A percentile compares a stretch with the other conserved stretches of the same genome.
Conservation (phyloP, 2,113 vertebrate species). For the Sorex araneus region DNA sequence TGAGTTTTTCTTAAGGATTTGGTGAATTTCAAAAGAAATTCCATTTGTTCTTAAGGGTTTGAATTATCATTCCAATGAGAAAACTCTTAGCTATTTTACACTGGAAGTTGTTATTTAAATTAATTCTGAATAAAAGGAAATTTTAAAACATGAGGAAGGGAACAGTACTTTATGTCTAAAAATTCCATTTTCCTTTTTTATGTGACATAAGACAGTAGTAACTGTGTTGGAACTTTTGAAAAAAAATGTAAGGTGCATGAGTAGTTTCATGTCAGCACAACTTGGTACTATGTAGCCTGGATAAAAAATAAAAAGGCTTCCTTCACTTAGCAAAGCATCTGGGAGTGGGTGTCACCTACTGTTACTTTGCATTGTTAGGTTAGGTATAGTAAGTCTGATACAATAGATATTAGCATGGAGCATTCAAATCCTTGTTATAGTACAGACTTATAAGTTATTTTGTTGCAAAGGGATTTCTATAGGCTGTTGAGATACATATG, state of each 20-base stretch:
- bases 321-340: not conserved
- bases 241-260: not conserved
- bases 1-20: conserved; percentile 43
- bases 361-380: not conserved
- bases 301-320: not conserved
- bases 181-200: conserved; percentile 21
- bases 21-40: conserved; percentile 51
- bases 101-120: conserved; percentile 36
- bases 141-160: not conserved
- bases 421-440: not conserved
- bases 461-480: not conserved
- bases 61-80: conserved; percentile 32
- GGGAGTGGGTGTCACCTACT: not conserved
- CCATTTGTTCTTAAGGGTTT: conserved; percentile 50
- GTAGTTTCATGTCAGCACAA: not conserved
- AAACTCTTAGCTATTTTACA: not conserved
- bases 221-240: not conserved
- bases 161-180: not conserved
- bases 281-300: not conserved
- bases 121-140: conserved; percentile 57
- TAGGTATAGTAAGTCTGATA: not conserved
- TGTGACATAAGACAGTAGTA: not conserved
- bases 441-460: not conserved
- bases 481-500: not conserved
- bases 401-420: not conserved